Percentiles rank a stretch among this genome's conserved stretches.
phyloP scores from a whole-genome alignment of 2,797 vertebrate species.

The Coracias cyanogaster region DNA sequence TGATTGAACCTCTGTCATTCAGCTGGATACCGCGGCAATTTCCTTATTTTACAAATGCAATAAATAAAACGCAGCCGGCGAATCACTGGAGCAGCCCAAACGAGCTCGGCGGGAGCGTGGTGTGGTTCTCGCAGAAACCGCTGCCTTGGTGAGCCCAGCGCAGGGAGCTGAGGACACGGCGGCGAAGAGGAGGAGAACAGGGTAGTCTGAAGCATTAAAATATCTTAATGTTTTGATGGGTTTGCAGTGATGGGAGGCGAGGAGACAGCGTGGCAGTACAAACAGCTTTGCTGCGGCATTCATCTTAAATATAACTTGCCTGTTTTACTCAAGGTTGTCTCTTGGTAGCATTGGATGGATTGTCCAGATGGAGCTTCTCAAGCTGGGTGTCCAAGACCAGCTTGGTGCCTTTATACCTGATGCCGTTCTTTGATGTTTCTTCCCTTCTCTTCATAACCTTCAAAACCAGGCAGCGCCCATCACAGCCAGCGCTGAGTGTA shows the following conservation, averaged over 20 bases:
- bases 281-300: neutral
- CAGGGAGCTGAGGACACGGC: neutral
- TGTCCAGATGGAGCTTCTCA: neutral
- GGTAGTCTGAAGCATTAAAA: neutral
- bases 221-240: neutral
- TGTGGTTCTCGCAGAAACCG: neutral
- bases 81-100: neutral
- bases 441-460: neutral
- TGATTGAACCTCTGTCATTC: slow-evolving; percentile 60
- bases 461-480: neutral
- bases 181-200: neutral
- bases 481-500: too few species aligned
- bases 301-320: neutral
- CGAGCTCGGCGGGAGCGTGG: neutral
- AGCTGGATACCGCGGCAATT: slow-evolving; percentile 33
- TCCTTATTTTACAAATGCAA: slow-evolving; percentile 39
- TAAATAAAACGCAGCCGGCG: slow-evolving; percentile 9
- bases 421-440: neutral
- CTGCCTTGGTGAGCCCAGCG: neutral
- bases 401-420: neutral
- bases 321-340: neutral
- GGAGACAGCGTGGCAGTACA: neutral
- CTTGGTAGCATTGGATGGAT: rapidly evolving
- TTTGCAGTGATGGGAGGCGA: neutral
- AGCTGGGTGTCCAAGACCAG: neutral